These are phyloP conservation scores for Diarsia brunnea DNA, from an alignment of 2,888 invertebrate species.

Conservation along the genomic window DNA sequence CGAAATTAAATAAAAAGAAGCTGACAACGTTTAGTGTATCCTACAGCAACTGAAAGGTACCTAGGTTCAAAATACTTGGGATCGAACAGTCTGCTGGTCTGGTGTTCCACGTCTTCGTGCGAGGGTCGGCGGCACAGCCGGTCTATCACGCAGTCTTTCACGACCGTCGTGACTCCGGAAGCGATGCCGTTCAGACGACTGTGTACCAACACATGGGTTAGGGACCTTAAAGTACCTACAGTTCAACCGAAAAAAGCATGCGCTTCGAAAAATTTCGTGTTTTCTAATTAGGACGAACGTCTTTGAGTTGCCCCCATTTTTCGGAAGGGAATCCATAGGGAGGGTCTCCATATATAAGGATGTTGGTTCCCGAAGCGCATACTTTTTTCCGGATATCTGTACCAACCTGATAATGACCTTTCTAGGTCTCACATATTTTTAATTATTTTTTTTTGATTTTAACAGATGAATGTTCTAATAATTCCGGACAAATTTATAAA, in stretches of 20 bases:
- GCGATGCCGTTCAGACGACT: slow-evolving; percentile 94
- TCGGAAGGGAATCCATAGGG: too few species aligned
- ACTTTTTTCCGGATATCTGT: background rate
- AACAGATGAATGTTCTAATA: background rate
- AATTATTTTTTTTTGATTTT: too few species aligned
- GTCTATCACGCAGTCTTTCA: slow-evolving; percentile 93
- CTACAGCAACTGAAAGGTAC: slow-evolving; percentile 90
- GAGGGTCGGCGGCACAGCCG: slow-evolving; percentile 89
- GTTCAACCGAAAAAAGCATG: background rate
- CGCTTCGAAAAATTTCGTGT: background rate
- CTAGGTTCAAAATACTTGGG: slow-evolving; percentile 93
- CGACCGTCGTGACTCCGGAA: slow-evolving; percentile 92
- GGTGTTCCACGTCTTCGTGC: slow-evolving; percentile 82
- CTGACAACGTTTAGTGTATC: slow-evolving; percentile 65
- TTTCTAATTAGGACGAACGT: background rate
- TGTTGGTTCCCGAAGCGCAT: background rate
- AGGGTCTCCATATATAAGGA: background rate
- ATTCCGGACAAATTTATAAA: background rate
- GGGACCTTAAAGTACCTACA: background rate
- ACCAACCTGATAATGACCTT: background rate
- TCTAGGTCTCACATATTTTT: background rate
- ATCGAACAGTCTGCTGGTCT: slow-evolving; percentile 89
- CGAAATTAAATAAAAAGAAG: slow-evolving; percentile 67
- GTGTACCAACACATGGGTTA: slow-evolving; percentile 56
- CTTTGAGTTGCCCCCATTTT: background rate